Evolutionary conservation across 1,140 invertebrate genomes (phyloP), one percentile per base, ranked within the genome.

Genomic region (Chrysomallon squamiferum): DNA sequence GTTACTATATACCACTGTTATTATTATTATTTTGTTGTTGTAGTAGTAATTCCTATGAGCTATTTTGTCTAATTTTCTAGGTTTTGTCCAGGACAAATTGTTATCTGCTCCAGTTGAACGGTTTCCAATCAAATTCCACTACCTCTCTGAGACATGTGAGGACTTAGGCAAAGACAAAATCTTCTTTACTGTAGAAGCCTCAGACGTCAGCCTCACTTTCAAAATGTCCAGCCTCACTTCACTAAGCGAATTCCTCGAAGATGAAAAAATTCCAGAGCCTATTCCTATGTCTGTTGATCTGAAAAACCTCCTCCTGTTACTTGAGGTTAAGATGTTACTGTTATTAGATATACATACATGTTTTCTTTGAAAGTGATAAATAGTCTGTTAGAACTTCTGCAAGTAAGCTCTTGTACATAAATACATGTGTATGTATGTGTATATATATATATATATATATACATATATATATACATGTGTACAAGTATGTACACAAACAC

Each of bases 191-290:
- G 63, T 75, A 13, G 65, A 61, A 11, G 65, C 72, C 0, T 47
- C 70, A 13, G 65, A 76, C 29, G 64, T 72, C 45, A 61, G 65
- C 35, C 41, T 81, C 9, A 66, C 88, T 22, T 87, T 96, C 47
- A 90, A 90, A 22, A 94, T 93, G 90, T 94, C 92, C 77, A 92
- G 92, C 5, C 87, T 94, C 0, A 89, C 90, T 32, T 92, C 91
- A 7, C 81, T 96, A 0, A 87, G 90, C 0, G 94, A 95, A 80
- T 89, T 96, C 50, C 87, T 92, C 4, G 93, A 95, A 80, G 94
- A 96, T 86, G 94, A 95, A 87, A 89, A 93, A 33, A 87, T 93
- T 33, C 88, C 90, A 1, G 89, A 89, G 66, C 91, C 92, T 0
- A 89, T 95, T 83, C 93, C 93, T 1, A 86, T 95, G 69, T 88